A percentile compares a stretch with the other conserved stretches of the same genome.
Conservation (phyloP, 2,888 invertebrate species). For the Rhopalosiphum nymphaeae region DNA sequence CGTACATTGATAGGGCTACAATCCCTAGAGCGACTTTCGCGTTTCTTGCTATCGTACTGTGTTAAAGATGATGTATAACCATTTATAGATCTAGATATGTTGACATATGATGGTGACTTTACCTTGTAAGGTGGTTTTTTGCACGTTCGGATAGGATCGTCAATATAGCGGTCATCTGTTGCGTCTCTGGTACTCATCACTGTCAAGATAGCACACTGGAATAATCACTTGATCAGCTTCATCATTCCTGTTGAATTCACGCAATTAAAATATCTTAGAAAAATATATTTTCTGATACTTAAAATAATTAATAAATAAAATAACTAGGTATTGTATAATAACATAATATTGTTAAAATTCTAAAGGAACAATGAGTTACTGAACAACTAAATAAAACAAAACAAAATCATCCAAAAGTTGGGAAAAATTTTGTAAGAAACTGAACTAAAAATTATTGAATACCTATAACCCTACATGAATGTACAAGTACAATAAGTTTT, state of each 20-base stretch:
- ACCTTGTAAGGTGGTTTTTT: conserved; percentile 59
- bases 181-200: conserved; percentile 61
- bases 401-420: neutral
- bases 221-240: conserved; percentile 52
- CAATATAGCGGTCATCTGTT: conserved; percentile 43
- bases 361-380: neutral
- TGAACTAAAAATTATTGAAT: neutral
- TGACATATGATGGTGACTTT: conserved; percentile 60
- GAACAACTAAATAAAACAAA: neutral
- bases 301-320: neutral
- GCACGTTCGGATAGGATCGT: conserved; percentile 37
- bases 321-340: neutral
- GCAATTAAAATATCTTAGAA: conserved; percentile 53
- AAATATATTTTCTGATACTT: neutral
- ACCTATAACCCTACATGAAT: neutral
- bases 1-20: conserved; percentile 60
- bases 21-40: conserved; percentile 55
- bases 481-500: neutral
- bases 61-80: conserved; percentile 61
- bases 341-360: neutral
- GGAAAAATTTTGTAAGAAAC: neutral
- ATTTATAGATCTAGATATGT: conserved; percentile 63
- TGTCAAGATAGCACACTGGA: conserved; percentile 8
- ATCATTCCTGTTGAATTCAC: conserved; percentile 54
- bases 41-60: conserved; percentile 61